phyloP scores from a whole-genome alignment of 2,113 vertebrate genomes.

The Sinocyclocheilus anshuiensis region DNA sequence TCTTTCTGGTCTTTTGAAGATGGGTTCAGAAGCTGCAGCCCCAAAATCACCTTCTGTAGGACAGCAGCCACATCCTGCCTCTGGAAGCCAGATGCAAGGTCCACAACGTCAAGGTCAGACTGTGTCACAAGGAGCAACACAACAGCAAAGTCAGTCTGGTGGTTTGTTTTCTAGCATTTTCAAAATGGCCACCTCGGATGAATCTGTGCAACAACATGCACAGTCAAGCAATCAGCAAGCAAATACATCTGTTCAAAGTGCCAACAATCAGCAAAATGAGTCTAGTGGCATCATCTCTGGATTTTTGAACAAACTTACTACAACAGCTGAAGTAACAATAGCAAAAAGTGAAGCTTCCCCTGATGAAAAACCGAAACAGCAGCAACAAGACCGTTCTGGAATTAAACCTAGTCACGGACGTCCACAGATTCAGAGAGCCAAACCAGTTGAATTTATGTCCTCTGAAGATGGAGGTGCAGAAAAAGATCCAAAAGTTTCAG shows the following conservation, averaged over 20 bases:
- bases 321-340: constrained; percentile 57
- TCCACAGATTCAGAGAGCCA: constrained; percentile 70
- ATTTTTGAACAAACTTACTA: constrained; percentile 68
- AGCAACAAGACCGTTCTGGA: constrained; percentile 46
- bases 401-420: constrained; percentile 54
- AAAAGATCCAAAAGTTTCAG: constrained; percentile 60
- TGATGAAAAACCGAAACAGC: constrained; percentile 54
- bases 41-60: constrained; percentile 53
- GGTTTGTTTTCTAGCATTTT: constrained; percentile 74
- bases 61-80: constrained; percentile 49
- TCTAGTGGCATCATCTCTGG: constrained; percentile 75
- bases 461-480: constrained; percentile 61
- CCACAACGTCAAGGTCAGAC: constrained; percentile 4
- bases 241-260: constrained; percentile 50
- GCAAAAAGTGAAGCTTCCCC: constrained; percentile 37
- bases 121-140: constrained; percentile 54
- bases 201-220: constrained; percentile 56
- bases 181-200: constrained; percentile 78
- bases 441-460: constrained; percentile 66
- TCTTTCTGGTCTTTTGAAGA: constrained; percentile 64
- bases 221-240: constrained; percentile 44
- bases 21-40: constrained; percentile 40
- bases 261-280: constrained; percentile 58
- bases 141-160: constrained; percentile 65
- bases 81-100: constrained; percentile 8